Evolutionary conservation across 2,113 vertebrate species (phyloP).

Genomic region (Nothocercus nigrocapillus): DNA sequence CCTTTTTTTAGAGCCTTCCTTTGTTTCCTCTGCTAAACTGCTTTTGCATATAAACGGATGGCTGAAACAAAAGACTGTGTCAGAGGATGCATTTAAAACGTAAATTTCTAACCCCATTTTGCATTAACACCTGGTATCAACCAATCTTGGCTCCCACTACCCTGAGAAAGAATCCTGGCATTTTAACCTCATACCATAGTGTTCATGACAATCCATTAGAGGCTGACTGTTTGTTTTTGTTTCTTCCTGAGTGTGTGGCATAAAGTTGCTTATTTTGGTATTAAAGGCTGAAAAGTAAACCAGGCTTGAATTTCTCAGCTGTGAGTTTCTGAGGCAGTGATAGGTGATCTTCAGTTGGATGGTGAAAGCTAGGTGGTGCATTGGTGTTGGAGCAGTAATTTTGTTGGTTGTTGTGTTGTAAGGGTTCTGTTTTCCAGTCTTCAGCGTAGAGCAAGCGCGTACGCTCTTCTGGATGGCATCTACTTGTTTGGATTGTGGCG

Average conservation of each 20-base stretch:
- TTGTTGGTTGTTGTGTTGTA: neutral
- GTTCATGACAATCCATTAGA: neutral
- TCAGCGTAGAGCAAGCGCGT: neutral
- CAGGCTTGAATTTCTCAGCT: neutral
- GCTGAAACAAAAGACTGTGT: conserved; percentile 56
- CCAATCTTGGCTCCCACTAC: conserved; percentile 50
- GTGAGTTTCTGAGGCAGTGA: neutral
- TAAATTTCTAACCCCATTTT: conserved; percentile 64
- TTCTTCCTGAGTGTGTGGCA: neutral
- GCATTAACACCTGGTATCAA: conserved; percentile 70
- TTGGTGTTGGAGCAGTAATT: conserved; percentile 2
- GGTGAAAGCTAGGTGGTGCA: neutral
- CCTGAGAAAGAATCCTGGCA: conserved; percentile 2
- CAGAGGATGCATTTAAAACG: conserved; percentile 58
- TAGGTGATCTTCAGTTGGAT: neutral
- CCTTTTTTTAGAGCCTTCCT: conserved; percentile 71
- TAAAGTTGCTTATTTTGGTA: neutral
- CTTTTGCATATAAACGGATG: conserved; percentile 72
- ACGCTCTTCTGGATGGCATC: neutral
- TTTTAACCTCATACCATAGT: neutral
- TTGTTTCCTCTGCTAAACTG: conserved; percentile 73
- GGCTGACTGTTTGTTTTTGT: neutral
- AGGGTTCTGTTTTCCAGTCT: neutral
- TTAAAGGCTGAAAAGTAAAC: neutral
- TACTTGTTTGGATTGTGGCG: neutral